phyloP scores from a whole-genome alignment of 2,797 vertebrate genomes.

The Megaceryle alcyon region DNA sequence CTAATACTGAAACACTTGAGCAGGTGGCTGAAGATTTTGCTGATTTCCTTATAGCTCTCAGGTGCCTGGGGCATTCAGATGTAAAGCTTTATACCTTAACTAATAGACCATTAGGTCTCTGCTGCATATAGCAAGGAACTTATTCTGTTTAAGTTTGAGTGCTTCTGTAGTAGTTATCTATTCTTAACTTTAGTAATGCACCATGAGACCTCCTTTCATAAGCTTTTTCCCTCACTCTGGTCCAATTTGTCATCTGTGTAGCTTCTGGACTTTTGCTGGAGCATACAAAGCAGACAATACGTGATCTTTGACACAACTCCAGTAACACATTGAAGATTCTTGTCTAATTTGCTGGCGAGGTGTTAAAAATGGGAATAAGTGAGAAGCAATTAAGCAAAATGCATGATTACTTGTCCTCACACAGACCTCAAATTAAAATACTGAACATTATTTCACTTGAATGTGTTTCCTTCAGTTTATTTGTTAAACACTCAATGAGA shows the following conservation, averaged over 20 bases:
- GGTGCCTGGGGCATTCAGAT: not conserved
- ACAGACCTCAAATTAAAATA: conserved; percentile 17
- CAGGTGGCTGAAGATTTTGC: not conserved
- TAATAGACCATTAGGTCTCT: not conserved
- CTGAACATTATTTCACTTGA: conserved; percentile 55
- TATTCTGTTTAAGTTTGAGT: not conserved
- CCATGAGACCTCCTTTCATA: not conserved
- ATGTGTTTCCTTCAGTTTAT: conserved; percentile 50
- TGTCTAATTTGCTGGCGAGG: conserved; percentile 62
- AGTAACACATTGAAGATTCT: conserved; percentile 50
- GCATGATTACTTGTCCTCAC: conserved; percentile 63
- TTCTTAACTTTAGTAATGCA: not conserved
- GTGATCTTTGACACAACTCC: conserved; percentile 60
- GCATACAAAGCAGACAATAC: not conserved
- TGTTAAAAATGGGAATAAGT: conserved; percentile 64
- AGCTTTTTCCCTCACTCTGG: not conserved
- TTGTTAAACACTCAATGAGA: conserved; percentile 64
- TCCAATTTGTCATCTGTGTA: not conserved
- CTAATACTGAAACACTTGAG: not conserved
- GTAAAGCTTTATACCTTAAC: not conserved
- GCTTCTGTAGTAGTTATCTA: not conserved
- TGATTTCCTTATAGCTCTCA: not conserved
- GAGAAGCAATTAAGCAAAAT: conserved; percentile 76
- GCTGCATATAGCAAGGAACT: not conserved
- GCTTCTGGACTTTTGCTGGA: conserved; percentile 28